phyloP scores from a whole-genome alignment of 1,140 invertebrate species.

The Hermetia illucens region DNA sequence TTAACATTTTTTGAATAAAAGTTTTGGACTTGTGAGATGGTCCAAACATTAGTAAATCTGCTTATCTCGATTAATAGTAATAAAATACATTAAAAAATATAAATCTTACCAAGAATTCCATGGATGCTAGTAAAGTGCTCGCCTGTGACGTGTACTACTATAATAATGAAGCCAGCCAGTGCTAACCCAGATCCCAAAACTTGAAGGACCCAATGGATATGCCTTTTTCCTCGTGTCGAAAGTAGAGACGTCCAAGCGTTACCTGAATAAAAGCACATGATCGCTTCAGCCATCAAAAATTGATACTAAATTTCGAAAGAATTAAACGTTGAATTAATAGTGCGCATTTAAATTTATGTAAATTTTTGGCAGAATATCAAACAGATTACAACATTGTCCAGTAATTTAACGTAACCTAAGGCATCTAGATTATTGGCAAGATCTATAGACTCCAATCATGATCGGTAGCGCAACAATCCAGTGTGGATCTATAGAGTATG shows the following conservation, averaged over 20 bases:
- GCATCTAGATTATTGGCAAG: too few species aligned
- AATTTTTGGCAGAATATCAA: too few species aligned
- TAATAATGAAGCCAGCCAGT: conserved; percentile 18
- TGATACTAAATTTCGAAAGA: conserved; percentile 18
- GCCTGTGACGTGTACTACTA: conserved; percentile 20
- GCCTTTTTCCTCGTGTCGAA: conserved; percentile 20
- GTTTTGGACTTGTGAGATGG: too few species aligned
- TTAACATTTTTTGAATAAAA: background rate
- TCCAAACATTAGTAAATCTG: too few species aligned
- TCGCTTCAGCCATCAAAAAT: conserved; percentile 25
- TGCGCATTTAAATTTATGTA: background rate
- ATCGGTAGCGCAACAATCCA: too few species aligned
- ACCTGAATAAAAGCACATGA: conserved; percentile 22
- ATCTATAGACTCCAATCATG: too few species aligned
- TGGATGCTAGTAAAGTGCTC: conserved; percentile 16
- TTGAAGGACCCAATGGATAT: conserved; percentile 24
- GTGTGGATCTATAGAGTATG: too few species aligned
- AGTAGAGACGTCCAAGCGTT: conserved; percentile 21
- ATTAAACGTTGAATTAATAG: background rate
- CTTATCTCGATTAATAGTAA: too few species aligned
- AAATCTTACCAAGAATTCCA: conserved; percentile 22
- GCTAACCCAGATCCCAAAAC: conserved; percentile 21
- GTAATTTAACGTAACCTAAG: too few species aligned
- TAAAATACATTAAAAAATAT: conserved; percentile 1
- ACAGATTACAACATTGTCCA: too few species aligned